Base-by-base conservation (phyloP, 2,113 vertebrate genomes). In the Columba janthina region DNA sequence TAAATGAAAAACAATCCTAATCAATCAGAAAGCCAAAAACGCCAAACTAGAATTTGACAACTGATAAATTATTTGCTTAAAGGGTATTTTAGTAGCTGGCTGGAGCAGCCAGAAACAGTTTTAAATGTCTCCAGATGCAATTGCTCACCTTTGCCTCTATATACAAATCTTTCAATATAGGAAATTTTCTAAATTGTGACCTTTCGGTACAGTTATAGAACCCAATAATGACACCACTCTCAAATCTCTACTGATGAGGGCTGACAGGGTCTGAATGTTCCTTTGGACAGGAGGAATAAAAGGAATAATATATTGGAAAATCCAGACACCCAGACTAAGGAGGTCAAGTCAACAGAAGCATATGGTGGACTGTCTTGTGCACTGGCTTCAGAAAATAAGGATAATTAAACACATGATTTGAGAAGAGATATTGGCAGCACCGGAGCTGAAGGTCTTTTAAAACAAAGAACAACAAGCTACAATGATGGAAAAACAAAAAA, bases 311-410 rank as follows among this genome's bases (percentile, higher is more conserved):
- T 14, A 77, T 57, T 34, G 75, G 85, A 90, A 96, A 94, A 94
- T 67, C 82, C 90, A 90, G 82, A 78, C 53, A 74, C 38, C 29
- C 79, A 57, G 2, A 79, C 87, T 93, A 96, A 96, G 60, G 85
- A 96, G 95, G 88, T 96, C 94, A 96, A 80, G 79, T 95, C 94
- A 96, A 77, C 56, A 88, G 90, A 89, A 96, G 84, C 96, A 96
- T 97, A 97, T 97, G 96, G 93, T 78, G 42, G 50, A 85, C 90
- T 92, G 85, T 91, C 95, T 46, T 95, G 73, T 64, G 70, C 87
- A 88, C 6, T 83, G 77, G 67, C 87, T 95, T 81, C 93, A 93
- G 81, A 96, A 85, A 93, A 90, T 92, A 89, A 93, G 48, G 94
- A 94, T 93, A 97, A 96, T 96, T 94, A 97, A 95, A 92, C 73